These are phyloP conservation scores for Tokudaia tokunoshimensis DNA, from an alignment of 2,797 vertebrate species.

Conservation along the genomic window DNA sequence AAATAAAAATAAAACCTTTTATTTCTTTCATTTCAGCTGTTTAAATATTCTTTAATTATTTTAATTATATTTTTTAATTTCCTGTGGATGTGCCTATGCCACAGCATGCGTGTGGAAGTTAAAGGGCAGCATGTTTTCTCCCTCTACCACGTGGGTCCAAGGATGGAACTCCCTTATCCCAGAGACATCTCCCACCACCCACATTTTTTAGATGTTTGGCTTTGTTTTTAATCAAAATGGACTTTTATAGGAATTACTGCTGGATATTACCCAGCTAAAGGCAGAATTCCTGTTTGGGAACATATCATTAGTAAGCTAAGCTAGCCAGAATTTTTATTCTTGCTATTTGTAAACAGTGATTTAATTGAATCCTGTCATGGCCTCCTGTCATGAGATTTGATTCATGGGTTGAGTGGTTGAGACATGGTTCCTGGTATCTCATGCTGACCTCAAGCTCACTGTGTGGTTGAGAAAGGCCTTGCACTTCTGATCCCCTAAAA, in stretches of 20 bases:
- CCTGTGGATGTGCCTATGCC: neutral
- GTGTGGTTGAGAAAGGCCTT: neutral
- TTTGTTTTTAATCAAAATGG: conserved; percentile 18
- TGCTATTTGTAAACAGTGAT: neutral
- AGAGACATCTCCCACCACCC: too few species aligned
- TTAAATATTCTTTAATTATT: neutral
- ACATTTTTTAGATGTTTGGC: neutral
- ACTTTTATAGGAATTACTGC: conserved; percentile 2
- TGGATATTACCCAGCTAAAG: neutral
- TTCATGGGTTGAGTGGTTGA: neutral
- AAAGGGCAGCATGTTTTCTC: neutral
- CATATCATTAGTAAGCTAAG: neutral
- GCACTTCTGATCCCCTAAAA: neutral
- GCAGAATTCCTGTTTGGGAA: neutral
- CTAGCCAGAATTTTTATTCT: neutral
- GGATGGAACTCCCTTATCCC: too few species aligned
- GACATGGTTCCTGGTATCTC: neutral
- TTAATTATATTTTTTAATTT: neutral
- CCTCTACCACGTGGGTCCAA: neutral
- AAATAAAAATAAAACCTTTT: neutral
- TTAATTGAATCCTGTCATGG: neutral
- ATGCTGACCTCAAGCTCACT: neutral
- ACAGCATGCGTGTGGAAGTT: neutral
- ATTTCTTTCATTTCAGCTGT: neutral
- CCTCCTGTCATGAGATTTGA: neutral